Evolutionary conservation across 2,113 vertebrate species (phyloP), one percentile per base, ranked within the genome.

Genomic region (Chrysemys picta): DNA sequence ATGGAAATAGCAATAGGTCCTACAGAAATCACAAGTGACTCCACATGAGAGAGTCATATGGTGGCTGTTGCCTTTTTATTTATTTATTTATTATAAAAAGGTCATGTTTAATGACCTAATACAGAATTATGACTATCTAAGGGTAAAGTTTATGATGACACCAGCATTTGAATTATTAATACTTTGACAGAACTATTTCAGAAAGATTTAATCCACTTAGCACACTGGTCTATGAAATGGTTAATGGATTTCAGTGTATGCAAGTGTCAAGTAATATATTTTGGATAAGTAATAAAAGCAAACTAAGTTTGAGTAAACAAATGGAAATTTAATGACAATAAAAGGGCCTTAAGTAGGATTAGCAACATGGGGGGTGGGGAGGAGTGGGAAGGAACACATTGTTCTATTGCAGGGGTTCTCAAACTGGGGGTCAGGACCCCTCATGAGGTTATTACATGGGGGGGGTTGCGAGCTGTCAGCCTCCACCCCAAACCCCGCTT

Each of bases 81-180:
- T 62, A 42, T 62, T 9, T 54, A 22, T 62, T 62, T 62, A 14
- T 50, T 50, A 2, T 47, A 8, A 8, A 50, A n/a, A 69, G 62
- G 16, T 69, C 35, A n/a, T 57, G 88, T 90, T 85, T 57, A 85
- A 25, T 69, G 87, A 94, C 90, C 96, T 94, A 93, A 91, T 91
- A 95, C 14, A 29, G 92, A 82, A 93, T 94, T 97, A 97, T 98
- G 94, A 92, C 95, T 96, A 90, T 90, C 88, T 16, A 96, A 50
- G 35, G 93, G 31, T 16, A 62, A 14, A 62, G 59, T 29, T 84
- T 93, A 89, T 84, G 0, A 47, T 59, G 49, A 92, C 5, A 6
- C 82, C 88, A 93, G 89, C 85, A 96, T 97, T 88, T 97, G 89
- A 97, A 91, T 96, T 92, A 93, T 59, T 88, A 95, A 94, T 94